phyloP scores from a whole-genome alignment of 2,113 vertebrate genomes.

The Lophochroa leadbeateri region DNA sequence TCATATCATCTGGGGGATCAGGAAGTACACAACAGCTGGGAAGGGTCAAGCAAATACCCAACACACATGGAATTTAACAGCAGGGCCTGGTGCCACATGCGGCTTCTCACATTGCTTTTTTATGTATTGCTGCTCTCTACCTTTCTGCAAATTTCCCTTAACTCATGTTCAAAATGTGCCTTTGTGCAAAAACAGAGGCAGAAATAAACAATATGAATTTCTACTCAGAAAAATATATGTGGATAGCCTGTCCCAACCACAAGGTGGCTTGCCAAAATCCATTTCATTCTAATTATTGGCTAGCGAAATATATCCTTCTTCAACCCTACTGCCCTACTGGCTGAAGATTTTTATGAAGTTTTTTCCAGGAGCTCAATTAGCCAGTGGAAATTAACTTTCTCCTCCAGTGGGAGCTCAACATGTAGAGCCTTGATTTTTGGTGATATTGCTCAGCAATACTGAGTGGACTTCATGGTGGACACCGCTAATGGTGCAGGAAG shows the following conservation, averaged over 20 bases:
- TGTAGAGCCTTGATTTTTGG: neutral
- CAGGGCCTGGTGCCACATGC: slow-evolving; percentile 19
- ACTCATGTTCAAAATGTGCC: neutral
- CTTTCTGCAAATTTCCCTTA: neutral
- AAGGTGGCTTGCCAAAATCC: neutral
- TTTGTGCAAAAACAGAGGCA: neutral
- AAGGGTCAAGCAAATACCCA: slow-evolving; percentile 66
- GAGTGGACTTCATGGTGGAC: neutral
- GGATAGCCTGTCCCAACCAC: neutral
- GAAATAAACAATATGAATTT: neutral
- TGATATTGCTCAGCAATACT: neutral
- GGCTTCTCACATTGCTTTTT: neutral
- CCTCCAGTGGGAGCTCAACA: neutral
- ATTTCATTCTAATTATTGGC: neutral
- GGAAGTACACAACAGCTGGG: slow-evolving; percentile 62
- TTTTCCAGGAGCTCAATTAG: neutral
- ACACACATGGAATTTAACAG: slow-evolving; percentile 57
- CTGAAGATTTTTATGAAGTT: neutral
- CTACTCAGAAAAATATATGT: neutral
- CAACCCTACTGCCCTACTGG: neutral
- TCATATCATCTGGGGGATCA: slow-evolving; percentile 42
- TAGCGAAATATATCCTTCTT: neutral
- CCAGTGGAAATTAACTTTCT: neutral
- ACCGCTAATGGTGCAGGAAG: neutral
- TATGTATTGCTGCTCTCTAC: neutral